Conservation (phyloP, 2,888 invertebrate genomes). For the Phania funesta region DNA sequence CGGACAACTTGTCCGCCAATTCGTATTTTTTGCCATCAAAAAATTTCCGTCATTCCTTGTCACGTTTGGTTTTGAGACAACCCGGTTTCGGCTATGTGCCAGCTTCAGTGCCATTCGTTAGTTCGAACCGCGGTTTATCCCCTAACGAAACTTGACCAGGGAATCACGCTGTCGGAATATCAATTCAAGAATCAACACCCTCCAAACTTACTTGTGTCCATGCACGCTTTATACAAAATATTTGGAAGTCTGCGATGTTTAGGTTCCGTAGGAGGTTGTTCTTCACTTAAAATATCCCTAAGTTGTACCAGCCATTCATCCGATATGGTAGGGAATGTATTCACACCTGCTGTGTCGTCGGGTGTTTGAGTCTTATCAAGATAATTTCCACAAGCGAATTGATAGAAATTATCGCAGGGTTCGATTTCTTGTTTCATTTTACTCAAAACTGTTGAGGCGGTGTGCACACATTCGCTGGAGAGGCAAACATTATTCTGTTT, state of each 20-base stretch:
- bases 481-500: slow-evolving; percentile 81
- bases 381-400: too few species aligned
- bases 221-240: slow-evolving; percentile 78
- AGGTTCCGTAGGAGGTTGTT: slow-evolving; percentile 76
- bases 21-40: too few species aligned
- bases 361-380: slow-evolving; percentile 87
- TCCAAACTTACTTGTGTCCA: not conserved
- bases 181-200: too few species aligned
- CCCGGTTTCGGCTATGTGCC: too few species aligned
- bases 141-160: too few species aligned
- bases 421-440: slow-evolving; percentile 85
- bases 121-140: too few species aligned
- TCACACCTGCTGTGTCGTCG: slow-evolving; percentile 83
- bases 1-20: too few species aligned
- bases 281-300: slow-evolving; percentile 77
- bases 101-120: too few species aligned
- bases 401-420: slow-evolving; percentile 90
- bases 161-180: too few species aligned
- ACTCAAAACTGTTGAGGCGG: slow-evolving; percentile 84
- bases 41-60: too few species aligned
- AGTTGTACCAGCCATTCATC: slow-evolving; percentile 80
- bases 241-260: slow-evolving; percentile 80
- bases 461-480: slow-evolving; percentile 89
- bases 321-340: slow-evolving; percentile 79
- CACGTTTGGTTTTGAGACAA: too few species aligned